Evolutionary conservation across 2,797 vertebrate genomes (phyloP).

Genomic region (Gastrophryne carolinensis): DNA sequence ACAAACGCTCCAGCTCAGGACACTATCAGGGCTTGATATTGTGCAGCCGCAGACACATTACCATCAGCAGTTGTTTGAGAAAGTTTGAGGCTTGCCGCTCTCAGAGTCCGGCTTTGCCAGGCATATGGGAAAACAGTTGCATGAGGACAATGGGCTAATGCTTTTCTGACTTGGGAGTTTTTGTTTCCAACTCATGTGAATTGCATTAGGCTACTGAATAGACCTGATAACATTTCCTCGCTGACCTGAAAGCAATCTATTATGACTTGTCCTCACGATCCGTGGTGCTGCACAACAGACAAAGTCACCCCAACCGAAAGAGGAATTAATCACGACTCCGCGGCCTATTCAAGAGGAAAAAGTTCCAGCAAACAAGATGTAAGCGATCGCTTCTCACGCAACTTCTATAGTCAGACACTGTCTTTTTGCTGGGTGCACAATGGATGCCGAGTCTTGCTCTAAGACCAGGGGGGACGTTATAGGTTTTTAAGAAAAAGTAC

Average conservation of each 20-base stretch:
- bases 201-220: constrained; percentile 7
- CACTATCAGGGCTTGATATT: not conserved
- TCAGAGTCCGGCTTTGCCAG: not conserved
- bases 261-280: not conserved
- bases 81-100: not conserved
- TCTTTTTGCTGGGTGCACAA: not conserved
- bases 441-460: not conserved
- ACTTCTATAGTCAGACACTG: not conserved
- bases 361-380: not conserved
- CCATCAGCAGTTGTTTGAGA: not conserved
- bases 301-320: not conserved
- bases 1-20: not conserved
- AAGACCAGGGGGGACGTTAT: too few relatives aligned
- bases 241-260: constrained; percentile 27
- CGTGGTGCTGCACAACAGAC: constrained; percentile 3
- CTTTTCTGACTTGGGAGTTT: not conserved
- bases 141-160: not conserved
- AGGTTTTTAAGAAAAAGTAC: too few relatives aligned
- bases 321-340: not conserved
- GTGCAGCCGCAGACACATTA: not conserved
- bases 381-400: not conserved
- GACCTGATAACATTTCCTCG: not conserved
- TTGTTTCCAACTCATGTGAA: constrained; percentile 1
- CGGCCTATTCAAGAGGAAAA: not conserved
- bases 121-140: not conserved